Percentiles rank a stretch among this genome's conserved stretches.
These are phyloP conservation scores for Chelonus insularis DNA, from an alignment of 1,140 invertebrate genomes.

Conservation along the genomic window DNA sequence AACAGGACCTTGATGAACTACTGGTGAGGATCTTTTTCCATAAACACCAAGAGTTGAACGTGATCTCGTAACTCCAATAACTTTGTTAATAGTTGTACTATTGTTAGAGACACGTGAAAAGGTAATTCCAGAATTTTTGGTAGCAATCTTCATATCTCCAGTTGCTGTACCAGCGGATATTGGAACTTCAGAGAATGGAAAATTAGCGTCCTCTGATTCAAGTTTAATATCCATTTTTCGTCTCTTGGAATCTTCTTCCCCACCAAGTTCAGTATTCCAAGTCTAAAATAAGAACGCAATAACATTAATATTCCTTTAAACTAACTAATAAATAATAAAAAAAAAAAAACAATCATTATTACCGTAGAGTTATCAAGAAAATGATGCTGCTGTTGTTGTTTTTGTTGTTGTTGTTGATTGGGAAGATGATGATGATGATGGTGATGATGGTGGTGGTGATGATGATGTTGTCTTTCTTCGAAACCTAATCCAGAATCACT, in stretches of 20 bases:
- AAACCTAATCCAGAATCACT: constrained; percentile 83
- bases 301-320: no score
- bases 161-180: constrained; percentile 1
- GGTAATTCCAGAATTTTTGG: constrained; percentile 39
- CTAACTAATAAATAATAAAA: no score
- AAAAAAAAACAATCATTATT: no score
- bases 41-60: constrained; percentile 48
- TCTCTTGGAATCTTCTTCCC: constrained; percentile 62
- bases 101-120: constrained; percentile 30
- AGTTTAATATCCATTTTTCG: constrained; percentile 68
- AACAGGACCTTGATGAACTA: constrained; percentile 53
- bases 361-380: no score
- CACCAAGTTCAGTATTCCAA: constrained; percentile 44
- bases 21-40: constrained; percentile 41
- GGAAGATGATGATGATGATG: constrained; percentile 5
- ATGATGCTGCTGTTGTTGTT: no score
- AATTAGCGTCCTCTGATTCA: constrained; percentile 70
- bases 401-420: neutral
- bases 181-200: constrained; percentile 51
- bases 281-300: constrained; percentile 37
- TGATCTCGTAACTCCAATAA: constrained; percentile 50
- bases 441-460: constrained; percentile 32
- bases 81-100: constrained; percentile 39
- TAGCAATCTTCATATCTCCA: constrained; percentile 15
- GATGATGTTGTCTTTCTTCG: constrained; percentile 62